Conservation (phyloP, 2,888 invertebrate species). For the Entomobrya proxima region DNA sequence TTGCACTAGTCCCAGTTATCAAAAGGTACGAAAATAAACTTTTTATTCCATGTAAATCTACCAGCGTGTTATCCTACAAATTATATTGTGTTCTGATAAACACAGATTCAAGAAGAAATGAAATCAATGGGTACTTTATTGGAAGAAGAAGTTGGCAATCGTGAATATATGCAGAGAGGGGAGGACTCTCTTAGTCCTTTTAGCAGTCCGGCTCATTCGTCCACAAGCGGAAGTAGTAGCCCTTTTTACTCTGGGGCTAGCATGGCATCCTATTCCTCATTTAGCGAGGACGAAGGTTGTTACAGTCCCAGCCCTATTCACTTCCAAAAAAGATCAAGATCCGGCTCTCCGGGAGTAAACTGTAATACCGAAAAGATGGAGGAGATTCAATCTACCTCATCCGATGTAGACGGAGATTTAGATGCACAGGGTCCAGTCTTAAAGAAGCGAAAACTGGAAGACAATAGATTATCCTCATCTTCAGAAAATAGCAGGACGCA, state of each 20-base stretch:
- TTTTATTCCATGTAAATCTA: too few species aligned
- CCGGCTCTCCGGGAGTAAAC: neutral
- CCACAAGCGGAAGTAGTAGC: constrained; percentile 63
- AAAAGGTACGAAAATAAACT: constrained; percentile 42
- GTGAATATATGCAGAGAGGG: neutral
- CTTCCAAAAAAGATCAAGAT: neutral
- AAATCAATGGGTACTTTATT: neutral
- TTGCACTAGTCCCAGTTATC: constrained; percentile 68
- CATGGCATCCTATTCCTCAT: constrained; percentile 40
- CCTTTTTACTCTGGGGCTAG: constrained; percentile 38
- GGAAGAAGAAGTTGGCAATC: neutral
- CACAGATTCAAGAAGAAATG: constrained; percentile 67
- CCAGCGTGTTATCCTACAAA: neutral
- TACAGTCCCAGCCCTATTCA: constrained; percentile 30
- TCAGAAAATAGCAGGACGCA: neutral
- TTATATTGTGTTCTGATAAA: too few species aligned
- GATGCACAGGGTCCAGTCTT: neutral
- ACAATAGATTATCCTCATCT: neutral
- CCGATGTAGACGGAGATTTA: neutral
- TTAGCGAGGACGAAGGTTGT: constrained; percentile 69
- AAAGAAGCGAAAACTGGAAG: constrained; percentile 42
- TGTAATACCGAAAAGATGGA: constrained; percentile 12
- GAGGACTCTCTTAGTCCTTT: constrained; percentile 66
- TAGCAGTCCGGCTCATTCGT: constrained; percentile 63
- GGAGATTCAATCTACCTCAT: neutral